Evolutionary conservation across 2,888 invertebrate species (phyloP).

Genomic region (Punctoribates punctum): DNA sequence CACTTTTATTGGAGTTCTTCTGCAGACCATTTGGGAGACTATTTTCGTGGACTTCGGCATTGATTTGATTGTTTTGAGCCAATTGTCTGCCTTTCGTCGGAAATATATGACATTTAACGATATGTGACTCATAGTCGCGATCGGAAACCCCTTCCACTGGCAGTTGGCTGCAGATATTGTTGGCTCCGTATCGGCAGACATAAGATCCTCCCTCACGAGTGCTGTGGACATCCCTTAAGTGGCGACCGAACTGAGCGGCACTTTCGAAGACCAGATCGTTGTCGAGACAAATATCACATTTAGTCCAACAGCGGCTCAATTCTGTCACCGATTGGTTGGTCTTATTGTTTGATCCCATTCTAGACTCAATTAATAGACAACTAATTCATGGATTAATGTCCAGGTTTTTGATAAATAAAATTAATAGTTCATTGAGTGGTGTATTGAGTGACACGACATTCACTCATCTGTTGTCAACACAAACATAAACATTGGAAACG

Average conservation of each 20-base stretch:
- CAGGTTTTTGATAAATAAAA: neutral
- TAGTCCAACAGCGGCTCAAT: slow-evolving; percentile 25
- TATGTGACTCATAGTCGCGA: slow-evolving; percentile 80
- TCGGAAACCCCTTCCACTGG: slow-evolving; percentile 86
- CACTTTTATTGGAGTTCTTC: neutral
- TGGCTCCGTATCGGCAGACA: slow-evolving; percentile 81
- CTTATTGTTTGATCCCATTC: neutral
- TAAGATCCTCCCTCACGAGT: slow-evolving; percentile 78
- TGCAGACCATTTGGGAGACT: neutral
- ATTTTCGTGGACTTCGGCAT: neutral
- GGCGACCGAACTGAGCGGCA: slow-evolving; percentile 60
- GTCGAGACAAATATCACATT: slow-evolving; percentile 38
- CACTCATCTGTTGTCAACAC: neutral
- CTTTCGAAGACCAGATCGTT: slow-evolving; percentile 42
- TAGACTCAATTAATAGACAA: neutral
- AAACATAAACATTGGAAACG: neutral
- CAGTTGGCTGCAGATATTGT: slow-evolving; percentile 76
- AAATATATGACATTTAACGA: slow-evolving; percentile 62
- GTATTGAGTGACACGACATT: neutral
- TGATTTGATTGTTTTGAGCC: neutral
- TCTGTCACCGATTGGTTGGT: neutral
- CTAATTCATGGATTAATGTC: neutral
- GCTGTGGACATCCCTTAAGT: slow-evolving; percentile 73
- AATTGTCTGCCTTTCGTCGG: slow-evolving; percentile 4
- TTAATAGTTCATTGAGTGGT: neutral